Percentiles rank a stretch among this genome's conserved stretches.
These are phyloP conservation scores for Lomographa bimaculata DNA, from an alignment of 2,888 invertebrate genomes.

Conservation along the genomic window DNA sequence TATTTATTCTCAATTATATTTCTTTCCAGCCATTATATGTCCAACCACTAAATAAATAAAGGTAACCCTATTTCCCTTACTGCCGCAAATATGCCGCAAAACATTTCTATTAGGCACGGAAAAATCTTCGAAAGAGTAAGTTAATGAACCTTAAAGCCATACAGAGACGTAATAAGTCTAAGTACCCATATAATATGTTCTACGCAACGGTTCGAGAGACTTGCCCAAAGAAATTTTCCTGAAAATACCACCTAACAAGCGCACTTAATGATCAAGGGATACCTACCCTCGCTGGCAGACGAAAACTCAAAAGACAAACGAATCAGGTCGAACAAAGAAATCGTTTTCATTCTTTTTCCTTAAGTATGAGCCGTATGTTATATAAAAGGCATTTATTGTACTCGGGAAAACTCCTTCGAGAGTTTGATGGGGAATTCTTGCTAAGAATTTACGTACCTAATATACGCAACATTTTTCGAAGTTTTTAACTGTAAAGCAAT, in stretches of 20 bases:
- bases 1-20: too few species aligned
- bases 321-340: conserved; percentile 60
- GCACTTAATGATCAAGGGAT: conserved; percentile 68
- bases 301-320: conserved; percentile 72
- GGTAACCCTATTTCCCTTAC: too few species aligned
- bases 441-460: too few species aligned
- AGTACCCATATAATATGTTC: conserved; percentile 28
- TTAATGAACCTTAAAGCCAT: conserved; percentile 24
- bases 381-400: conserved; percentile 27
- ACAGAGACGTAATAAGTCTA: conserved; percentile 22
- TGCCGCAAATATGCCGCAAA: too few species aligned
- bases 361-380: conserved; percentile 43
- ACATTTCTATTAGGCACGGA: too few species aligned
- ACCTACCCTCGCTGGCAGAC: conserved; percentile 45
- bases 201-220: conserved; percentile 15
- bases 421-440: conserved; percentile 30
- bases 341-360: conserved; percentile 55
- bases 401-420: conserved; percentile 3
- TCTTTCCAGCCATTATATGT: too few species aligned
- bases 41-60: too few species aligned
- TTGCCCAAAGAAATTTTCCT: conserved; percentile 40
- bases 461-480: too few species aligned
- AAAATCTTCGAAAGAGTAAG: conserved; percentile 18
- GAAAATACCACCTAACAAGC: conserved; percentile 63
- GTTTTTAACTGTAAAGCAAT: too few species aligned